Conservation (phyloP, 2,113 vertebrate species). For the Neolamprologus fasciatus region DNA sequence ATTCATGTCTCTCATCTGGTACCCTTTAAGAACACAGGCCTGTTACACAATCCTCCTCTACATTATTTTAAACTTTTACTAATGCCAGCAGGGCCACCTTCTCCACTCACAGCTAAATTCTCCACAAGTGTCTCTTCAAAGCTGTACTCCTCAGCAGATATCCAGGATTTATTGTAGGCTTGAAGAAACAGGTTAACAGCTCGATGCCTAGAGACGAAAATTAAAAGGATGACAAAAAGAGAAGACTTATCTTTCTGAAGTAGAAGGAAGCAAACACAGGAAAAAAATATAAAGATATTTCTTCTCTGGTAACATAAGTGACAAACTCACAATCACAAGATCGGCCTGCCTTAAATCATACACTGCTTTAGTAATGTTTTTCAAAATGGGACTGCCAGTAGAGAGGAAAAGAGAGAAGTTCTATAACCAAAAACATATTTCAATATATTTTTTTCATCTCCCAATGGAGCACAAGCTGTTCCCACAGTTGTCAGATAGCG, state of each 20-base stretch:
- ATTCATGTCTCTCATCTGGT: neutral
- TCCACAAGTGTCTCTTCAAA: slow-evolving; percentile 90
- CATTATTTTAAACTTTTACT: neutral
- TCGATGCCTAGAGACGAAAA: slow-evolving; percentile 75
- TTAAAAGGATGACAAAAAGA: neutral
- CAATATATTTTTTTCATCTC: neutral
- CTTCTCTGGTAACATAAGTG: neutral
- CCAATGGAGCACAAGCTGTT: neutral
- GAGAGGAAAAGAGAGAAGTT: neutral
- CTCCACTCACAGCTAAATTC: slow-evolving; percentile 83
- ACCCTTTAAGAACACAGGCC: neutral
- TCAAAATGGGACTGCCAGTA: neutral
- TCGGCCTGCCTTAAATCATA: neutral
- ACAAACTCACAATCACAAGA: neutral
- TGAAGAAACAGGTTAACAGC: slow-evolving; percentile 92
- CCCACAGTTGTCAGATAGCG: neutral
- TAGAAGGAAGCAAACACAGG: neutral
- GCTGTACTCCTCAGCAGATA: slow-evolving; percentile 83
- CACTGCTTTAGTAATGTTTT: neutral
- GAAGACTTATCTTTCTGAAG: neutral
- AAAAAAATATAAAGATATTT: neutral
- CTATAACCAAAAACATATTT: neutral
- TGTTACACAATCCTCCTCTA: neutral
- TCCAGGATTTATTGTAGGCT: slow-evolving; percentile 91
- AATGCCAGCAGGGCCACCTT: neutral